A percentile compares a stretch with the other conserved stretches of the same genome.
These are phyloP conservation scores for Eurytoma californica DNA, from an alignment of 2,888 invertebrate genomes.

Conservation along the genomic window DNA sequence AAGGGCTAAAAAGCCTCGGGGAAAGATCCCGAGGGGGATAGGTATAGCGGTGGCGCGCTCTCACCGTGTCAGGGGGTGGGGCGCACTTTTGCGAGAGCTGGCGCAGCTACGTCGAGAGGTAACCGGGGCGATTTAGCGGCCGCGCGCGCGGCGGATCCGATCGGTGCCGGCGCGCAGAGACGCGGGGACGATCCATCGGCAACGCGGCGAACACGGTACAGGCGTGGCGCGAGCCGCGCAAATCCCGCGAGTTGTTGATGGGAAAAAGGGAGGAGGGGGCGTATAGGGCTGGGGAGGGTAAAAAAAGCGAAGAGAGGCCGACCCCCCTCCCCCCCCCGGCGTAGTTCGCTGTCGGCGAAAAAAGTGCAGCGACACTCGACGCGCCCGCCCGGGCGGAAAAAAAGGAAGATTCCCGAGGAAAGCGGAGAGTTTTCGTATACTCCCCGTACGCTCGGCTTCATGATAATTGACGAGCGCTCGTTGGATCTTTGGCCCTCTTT, in stretches of 20 bases:
- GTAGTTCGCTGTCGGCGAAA: conserved; percentile 14
- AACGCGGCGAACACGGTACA: conserved; percentile 66
- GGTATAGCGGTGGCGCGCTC: not conserved
- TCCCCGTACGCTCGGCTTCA: conserved; percentile 14
- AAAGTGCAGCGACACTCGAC: conserved; percentile 29
- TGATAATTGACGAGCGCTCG: conserved; percentile 50
- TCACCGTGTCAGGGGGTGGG: conserved; percentile 22
- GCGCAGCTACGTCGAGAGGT: not conserved
- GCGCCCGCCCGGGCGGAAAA: conserved; percentile 6
- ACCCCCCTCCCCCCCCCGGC: conserved; percentile 1
- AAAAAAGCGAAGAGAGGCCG: conserved; percentile 26
- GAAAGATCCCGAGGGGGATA: conserved; percentile 47
- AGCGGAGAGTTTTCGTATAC: too few relatives aligned
- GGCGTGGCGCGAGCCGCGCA: conserved; percentile 67
- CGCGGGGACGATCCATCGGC: conserved; percentile 63
- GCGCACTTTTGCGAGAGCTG: conserved; percentile 34
- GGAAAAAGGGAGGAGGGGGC: conserved; percentile 35
- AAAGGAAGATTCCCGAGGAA: not conserved
- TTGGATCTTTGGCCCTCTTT: conserved; percentile 23
- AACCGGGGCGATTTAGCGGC: conserved; percentile 31
- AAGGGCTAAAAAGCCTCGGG: conserved; percentile 27
- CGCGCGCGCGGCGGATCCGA: conserved; percentile 6
- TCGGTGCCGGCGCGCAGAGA: conserved; percentile 19
- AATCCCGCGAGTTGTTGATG: conserved; percentile 65
- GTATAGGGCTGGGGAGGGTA: not conserved